phyloP scores from a whole-genome alignment of 2,888 invertebrate species.

The Cataglyphis rosenhaueri region DNA sequence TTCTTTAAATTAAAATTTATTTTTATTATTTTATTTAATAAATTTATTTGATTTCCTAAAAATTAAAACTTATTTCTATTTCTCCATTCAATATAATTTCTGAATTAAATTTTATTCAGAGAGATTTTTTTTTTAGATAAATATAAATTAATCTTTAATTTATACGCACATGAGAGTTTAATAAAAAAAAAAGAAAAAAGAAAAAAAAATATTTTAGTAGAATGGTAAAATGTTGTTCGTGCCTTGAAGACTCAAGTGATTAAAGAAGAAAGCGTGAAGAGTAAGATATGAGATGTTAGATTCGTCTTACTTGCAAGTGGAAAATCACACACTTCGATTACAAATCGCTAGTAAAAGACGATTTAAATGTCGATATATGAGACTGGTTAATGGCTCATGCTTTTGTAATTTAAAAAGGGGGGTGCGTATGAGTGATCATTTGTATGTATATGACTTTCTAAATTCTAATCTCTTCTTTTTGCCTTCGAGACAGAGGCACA shows the following conservation, averaged over 20 bases:
- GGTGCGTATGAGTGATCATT: conserved; percentile 54
- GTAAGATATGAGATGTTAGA: neutral
- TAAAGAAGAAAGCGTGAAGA: conserved; percentile 39
- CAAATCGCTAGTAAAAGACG: conserved; percentile 17
- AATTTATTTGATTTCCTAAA: too few species aligned
- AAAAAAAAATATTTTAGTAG: neutral
- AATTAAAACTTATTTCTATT: neutral
- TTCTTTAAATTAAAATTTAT: too few species aligned
- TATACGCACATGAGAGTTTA: neutral
- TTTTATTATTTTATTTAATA: too few species aligned
- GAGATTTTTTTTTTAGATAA: neutral
- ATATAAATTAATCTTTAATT: neutral
- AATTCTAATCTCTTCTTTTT: neutral
- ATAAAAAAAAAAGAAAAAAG: neutral
- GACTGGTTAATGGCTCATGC: conserved; percentile 78
- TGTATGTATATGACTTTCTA: conserved; percentile 51
- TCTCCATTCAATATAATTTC: neutral
- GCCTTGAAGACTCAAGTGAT: conserved; percentile 19
- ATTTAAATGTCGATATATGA: conserved; percentile 44
- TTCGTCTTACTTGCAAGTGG: conserved; percentile 32
- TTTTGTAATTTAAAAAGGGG: conserved; percentile 33
- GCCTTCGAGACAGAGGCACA: neutral
- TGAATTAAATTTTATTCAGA: neutral
- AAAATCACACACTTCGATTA: conserved; percentile 29
- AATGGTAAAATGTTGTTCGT: neutral